Evolutionary conservation across 2,113 vertebrate species (phyloP).

Genomic region (Leucosticte australis): DNA sequence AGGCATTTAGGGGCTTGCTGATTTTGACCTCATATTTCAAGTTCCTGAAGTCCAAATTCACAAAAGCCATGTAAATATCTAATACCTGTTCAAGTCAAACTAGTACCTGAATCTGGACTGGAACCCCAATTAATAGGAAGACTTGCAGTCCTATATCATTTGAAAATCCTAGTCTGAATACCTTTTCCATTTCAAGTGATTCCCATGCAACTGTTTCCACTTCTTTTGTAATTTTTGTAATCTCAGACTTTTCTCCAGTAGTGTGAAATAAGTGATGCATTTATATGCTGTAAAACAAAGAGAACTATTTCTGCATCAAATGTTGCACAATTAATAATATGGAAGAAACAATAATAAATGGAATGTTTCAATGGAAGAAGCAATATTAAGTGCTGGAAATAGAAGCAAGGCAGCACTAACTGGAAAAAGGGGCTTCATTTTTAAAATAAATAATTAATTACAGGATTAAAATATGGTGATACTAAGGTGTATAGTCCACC

Average conservation of each 20-base stretch:
- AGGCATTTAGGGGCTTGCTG: not conserved
- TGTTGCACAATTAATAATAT: not conserved
- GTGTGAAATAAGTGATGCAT: not conserved
- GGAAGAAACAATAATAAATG: not conserved
- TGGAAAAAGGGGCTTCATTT: not conserved
- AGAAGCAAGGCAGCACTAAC: not conserved
- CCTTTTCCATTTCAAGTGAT: not conserved
- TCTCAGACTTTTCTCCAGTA: not conserved
- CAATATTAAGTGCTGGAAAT: not conserved
- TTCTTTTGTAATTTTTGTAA: not conserved
- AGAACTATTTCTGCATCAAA: not conserved
- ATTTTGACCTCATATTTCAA: not conserved
- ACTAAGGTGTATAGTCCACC: not conserved
- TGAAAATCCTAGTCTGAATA: not conserved
- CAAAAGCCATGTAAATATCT: not conserved
- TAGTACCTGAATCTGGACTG: not conserved
- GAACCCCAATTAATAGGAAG: not conserved
- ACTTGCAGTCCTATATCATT: rapidly evolving
- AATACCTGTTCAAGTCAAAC: not conserved
- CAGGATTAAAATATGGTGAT: not conserved
- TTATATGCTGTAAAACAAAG: not conserved
- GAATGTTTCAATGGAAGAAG: not conserved
- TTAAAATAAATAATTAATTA: not conserved
- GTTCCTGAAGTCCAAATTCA: not conserved
- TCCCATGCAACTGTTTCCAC: not conserved